phyloP scores from a whole-genome alignment of 92 coral and sea anemone genomes.

The Desmophyllum pertusum region DNA sequence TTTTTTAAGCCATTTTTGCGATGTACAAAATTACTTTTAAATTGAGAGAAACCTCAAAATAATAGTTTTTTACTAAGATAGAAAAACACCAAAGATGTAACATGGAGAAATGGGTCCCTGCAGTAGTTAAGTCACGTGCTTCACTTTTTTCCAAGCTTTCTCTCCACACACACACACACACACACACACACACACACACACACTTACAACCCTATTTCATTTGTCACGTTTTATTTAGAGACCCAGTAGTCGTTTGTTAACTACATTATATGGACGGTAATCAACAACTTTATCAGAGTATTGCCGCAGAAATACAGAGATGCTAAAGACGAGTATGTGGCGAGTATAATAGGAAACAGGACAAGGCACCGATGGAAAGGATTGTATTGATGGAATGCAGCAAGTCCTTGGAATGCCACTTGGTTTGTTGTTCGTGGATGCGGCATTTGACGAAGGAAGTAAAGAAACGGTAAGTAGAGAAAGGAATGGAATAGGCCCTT shows the following conservation, averaged over 20 bases:
- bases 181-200: too few species aligned
- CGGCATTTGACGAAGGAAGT: constrained; percentile 63
- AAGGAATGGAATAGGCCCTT: background rate
- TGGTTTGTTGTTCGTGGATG: constrained; percentile 66
- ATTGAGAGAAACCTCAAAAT: too few species aligned
- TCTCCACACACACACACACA: too few species aligned
- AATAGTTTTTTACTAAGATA: too few species aligned
- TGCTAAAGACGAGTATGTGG: constrained; percentile 12
- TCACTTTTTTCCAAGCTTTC: too few species aligned
- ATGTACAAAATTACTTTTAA: too few species aligned
- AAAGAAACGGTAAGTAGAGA: constrained; percentile 43
- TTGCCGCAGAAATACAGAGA: constrained; percentile 37
- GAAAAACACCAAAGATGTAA: too few species aligned
- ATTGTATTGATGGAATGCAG: constrained; percentile 49
- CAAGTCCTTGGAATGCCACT: constrained; percentile 43
- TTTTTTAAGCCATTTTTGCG: too few species aligned
- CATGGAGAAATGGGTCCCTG: too few species aligned
- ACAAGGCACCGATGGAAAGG: constrained; percentile 41
- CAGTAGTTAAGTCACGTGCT: too few species aligned
- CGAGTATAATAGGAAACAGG: constrained; percentile 1
- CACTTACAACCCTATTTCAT: too few species aligned
- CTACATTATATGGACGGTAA: constrained; percentile 62
- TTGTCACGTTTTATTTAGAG: constrained; percentile 12
- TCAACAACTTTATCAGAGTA: constrained; percentile 29
- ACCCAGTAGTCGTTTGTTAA: constrained; percentile 48